Evolutionary conservation across 2,888 invertebrate species (phyloP).

Genomic region (Orthosia gracilis): DNA sequence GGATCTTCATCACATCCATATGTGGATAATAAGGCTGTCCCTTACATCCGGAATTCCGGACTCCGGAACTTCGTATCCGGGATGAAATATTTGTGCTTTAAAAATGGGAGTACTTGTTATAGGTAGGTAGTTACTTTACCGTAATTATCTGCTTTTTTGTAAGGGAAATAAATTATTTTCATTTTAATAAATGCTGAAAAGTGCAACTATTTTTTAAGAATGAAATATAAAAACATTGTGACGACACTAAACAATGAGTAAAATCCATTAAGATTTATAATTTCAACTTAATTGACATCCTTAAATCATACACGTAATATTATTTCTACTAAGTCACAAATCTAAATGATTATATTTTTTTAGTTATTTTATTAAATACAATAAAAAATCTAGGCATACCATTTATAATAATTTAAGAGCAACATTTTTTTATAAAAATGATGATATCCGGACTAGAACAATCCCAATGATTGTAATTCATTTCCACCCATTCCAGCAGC

Average conservation of each 20-base stretch:
- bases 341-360: neutral
- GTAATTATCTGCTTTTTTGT: neutral
- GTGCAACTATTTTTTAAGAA: too few relatives aligned
- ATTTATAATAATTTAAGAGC: slow-evolving; percentile 32
- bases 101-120: neutral
- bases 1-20: slow-evolving; percentile 10
- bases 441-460: slow-evolving; percentile 23
- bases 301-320: slow-evolving; percentile 18
- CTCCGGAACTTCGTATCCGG: neutral
- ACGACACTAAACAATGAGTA: neutral
- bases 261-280: neutral
- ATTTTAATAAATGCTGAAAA: too few relatives aligned
- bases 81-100: neutral
- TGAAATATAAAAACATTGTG: neutral
- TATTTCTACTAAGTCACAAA: slow-evolving; percentile 1
- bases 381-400: slow-evolving; percentile 28
- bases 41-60: neutral
- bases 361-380: slow-evolving; percentile 16
- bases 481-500: slow-evolving; percentile 30
- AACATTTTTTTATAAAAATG: slow-evolving; percentile 43
- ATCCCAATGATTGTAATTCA: slow-evolving; percentile 37
- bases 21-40: slow-evolving; percentile 12
- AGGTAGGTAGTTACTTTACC: neutral
- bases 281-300: slow-evolving; percentile 22
- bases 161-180: neutral